Evolutionary conservation across 2,113 vertebrate species (phyloP).

Genomic region (Saccopteryx bilineata): DNA sequence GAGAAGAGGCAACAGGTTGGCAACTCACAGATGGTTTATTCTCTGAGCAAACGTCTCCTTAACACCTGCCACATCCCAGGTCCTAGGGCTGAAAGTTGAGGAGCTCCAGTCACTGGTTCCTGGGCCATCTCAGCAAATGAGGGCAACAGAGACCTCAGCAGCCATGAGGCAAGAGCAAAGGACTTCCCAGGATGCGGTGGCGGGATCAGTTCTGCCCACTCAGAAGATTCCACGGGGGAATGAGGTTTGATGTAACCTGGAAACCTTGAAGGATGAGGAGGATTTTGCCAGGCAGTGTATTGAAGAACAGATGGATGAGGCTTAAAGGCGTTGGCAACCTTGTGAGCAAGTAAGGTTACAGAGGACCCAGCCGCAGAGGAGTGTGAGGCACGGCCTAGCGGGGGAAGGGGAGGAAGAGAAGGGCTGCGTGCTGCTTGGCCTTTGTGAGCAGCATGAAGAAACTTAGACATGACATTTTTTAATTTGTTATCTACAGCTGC

Average conservation of each 20-base stretch:
- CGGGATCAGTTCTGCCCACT: not conserved
- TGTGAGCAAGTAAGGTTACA: not conserved
- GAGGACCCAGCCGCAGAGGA: no score
- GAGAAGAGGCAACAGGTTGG: no score
- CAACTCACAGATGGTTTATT: no score
- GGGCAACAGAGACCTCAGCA: no score
- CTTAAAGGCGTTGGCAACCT: not conserved
- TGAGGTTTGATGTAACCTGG: not conserved
- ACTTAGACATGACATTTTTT: not conserved
- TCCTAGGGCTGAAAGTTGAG: no score
- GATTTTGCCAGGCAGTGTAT: not conserved
- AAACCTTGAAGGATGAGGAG: not conserved
- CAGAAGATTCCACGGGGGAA: not conserved
- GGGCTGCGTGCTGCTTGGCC: not conserved
- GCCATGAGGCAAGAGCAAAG: no score
- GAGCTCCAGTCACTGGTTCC: no score
- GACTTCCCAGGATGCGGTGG: not conserved
- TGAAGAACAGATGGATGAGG: not conserved
- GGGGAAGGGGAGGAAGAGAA: not conserved
- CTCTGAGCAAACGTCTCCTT: no score
- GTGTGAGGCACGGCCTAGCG: not conserved
- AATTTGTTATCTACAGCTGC: not conserved
- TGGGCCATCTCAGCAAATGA: no score
- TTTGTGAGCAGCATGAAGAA: not conserved
- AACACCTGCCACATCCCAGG: no score